Conservation (phyloP, 2,888 invertebrate genomes). For the Esperia sulphurella region DNA sequence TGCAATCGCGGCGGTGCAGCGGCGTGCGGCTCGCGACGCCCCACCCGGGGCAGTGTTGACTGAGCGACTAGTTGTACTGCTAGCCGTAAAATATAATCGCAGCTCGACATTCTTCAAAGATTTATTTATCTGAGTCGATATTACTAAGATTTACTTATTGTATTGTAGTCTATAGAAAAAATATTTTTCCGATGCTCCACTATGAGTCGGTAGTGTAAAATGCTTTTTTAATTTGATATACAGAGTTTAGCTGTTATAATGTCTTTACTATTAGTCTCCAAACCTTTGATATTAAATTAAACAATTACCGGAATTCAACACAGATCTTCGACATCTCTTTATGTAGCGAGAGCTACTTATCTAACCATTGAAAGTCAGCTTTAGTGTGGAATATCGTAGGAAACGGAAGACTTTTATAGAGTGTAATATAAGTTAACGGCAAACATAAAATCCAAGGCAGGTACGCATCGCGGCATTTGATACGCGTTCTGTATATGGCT, state of each 20-base stretch:
- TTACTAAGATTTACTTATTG: no score
- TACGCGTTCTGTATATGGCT: constrained; percentile 15
- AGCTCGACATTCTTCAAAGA: neutral
- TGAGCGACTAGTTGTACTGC: constrained; percentile 9
- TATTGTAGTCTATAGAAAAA: no score
- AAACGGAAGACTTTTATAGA: constrained; percentile 57
- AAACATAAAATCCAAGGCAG: constrained; percentile 52
- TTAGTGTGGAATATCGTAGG: constrained; percentile 36
- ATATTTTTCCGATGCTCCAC: no score
- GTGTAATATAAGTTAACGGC: constrained; percentile 62
- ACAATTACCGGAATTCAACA: no score
- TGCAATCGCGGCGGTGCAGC: constrained; percentile 33
- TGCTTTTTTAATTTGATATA: no score
- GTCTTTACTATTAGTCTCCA: no score
- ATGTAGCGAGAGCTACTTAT: neutral
- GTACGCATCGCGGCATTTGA: constrained; percentile 30
- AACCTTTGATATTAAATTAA: no score
- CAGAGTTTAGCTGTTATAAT: no score
- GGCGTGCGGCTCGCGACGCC: constrained; percentile 15
- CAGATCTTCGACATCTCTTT: no score
- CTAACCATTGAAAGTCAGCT: constrained; percentile 32
- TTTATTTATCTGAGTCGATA: no score
- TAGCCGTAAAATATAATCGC: constrained; percentile 4
- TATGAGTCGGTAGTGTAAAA: no score
- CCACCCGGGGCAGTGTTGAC: constrained; percentile 22